These are phyloP conservation scores for Holothuria scabra DNA, from an alignment of 53 echinoderm and acorn worm species.

Conservation along the genomic window DNA sequence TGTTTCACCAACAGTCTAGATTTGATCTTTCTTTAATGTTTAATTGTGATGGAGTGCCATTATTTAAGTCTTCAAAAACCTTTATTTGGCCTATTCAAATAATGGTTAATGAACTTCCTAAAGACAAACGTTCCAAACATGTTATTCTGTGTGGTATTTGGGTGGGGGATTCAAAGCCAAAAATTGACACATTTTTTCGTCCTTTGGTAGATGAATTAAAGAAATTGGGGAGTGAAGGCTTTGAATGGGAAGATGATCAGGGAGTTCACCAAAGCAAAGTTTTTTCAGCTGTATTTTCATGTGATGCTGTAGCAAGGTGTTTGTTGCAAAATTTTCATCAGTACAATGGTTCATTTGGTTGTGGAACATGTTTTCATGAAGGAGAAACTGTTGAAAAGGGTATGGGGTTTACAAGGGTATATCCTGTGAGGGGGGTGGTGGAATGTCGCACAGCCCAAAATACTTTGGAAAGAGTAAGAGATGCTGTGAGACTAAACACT, in stretches of 20 bases:
- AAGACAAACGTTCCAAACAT: constrained; percentile 45
- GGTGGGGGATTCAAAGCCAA: constrained; percentile 61
- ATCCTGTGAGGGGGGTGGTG: too few species aligned
- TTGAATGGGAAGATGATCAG: constrained; percentile 7
- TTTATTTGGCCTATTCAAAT: too few species aligned
- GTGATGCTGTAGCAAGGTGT: constrained; percentile 60
- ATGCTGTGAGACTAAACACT: too few species aligned
- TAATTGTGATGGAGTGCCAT: too few species aligned
- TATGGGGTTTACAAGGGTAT: too few species aligned
- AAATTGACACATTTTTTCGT: constrained; percentile 43
- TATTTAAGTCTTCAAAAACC: too few species aligned
- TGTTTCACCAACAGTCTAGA: neutral
- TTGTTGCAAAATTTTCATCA: constrained; percentile 53
- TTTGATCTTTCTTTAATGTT: constrained; percentile 43
- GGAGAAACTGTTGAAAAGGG: constrained; percentile 54
- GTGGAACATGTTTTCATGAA: constrained; percentile 56
- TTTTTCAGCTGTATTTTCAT: constrained; percentile 42
- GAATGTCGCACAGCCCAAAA: too few species aligned
- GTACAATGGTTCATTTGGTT: constrained; percentile 66
- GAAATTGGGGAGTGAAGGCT: constrained; percentile 37
- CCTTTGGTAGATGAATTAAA: constrained; percentile 57
- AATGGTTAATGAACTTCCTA: too few species aligned
- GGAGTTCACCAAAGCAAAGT: neutral
- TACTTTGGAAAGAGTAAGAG: too few species aligned
- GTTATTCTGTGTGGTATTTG: constrained; percentile 57